phyloP scores from a whole-genome alignment of 1,140 invertebrate genomes.

The Caenorhabditis inopinata region DNA sequence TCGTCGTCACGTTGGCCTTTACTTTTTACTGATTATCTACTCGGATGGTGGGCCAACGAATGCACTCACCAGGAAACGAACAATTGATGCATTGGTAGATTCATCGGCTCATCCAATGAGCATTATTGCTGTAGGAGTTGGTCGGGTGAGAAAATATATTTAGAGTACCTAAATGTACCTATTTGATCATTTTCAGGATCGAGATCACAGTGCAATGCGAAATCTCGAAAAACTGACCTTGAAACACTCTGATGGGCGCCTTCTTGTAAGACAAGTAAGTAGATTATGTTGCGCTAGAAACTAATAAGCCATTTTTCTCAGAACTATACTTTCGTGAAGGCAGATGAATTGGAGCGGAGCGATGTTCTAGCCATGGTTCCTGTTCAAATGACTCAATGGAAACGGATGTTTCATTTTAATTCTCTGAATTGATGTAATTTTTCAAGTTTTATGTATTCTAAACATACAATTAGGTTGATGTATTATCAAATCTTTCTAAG shows the following conservation, averaged over 20 bases:
- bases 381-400: conserved; percentile 15
- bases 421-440: background rate
- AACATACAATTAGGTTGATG: too few species aligned
- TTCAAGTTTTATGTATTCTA: background rate
- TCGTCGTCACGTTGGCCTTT: conserved; percentile 16
- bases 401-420: conserved; percentile 1
- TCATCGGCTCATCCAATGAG: conserved; percentile 31
- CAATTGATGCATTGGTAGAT: conserved; percentile 41
- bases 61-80: background rate
- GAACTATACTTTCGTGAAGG: background rate
- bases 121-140: conserved; percentile 34
- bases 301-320: background rate
- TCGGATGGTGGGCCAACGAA: conserved; percentile 36
- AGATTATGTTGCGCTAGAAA: too few species aligned
- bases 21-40: conserved; percentile 36
- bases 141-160: background rate
- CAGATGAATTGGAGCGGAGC: background rate
- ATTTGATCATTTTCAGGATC: background rate
- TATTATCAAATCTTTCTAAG: too few species aligned
- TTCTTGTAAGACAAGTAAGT: background rate
- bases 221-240: conserved; percentile 6
- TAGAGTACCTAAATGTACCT: too few species aligned
- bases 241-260: conserved; percentile 1
- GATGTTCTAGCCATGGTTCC: background rate
- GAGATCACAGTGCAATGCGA: conserved; percentile 7